Evolutionary conservation across 2,888 invertebrate species (phyloP).

Genomic region (Drosophila kuntzei): DNA sequence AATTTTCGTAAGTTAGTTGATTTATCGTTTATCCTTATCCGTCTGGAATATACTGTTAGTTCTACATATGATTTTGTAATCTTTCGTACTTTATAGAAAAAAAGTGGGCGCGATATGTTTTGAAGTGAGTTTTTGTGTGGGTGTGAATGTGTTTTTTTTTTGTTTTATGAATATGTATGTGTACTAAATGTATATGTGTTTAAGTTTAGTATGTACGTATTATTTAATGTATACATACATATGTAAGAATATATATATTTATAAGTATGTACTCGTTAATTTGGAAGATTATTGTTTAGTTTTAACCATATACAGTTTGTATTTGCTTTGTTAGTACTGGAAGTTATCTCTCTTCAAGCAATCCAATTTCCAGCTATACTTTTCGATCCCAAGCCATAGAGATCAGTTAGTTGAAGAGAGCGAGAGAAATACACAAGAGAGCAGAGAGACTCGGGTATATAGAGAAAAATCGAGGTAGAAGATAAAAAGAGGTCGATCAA

Average conservation of each 20-base stretch:
- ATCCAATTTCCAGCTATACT: conserved; percentile 12
- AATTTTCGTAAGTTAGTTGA: conserved; percentile 31
- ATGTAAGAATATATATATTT: conserved; percentile 18
- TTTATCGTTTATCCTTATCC: conserved; percentile 15
- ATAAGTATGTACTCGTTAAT: conserved; percentile 61
- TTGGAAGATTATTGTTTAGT: conserved; percentile 75
- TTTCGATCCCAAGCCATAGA: conserved; percentile 23
- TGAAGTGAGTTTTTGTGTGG: conserved; percentile 32
- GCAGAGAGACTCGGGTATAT: not conserved
- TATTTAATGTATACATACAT: conserved; percentile 33
- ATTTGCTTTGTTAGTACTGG: conserved; percentile 54
- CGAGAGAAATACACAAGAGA: conserved; percentile 1
- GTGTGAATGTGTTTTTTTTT: conserved; percentile 17
- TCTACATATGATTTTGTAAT: conserved; percentile 47
- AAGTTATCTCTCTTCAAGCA: conserved; percentile 40
- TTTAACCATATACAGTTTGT: conserved; percentile 66
- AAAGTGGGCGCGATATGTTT: conserved; percentile 73
- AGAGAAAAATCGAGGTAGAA: conserved; percentile 1
- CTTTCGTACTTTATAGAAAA: conserved; percentile 47
- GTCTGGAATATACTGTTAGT: conserved; percentile 36
- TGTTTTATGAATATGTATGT: conserved; percentile 26
- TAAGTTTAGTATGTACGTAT: conserved; percentile 35
- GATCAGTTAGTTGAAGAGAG: not conserved
- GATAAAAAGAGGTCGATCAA: not conserved
- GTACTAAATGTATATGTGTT: conserved; percentile 32